Evolutionary conservation across 2,888 invertebrate genomes (phyloP), one percentile per base, ranked within the genome.

Genomic region (Andrena bucephala): DNA sequence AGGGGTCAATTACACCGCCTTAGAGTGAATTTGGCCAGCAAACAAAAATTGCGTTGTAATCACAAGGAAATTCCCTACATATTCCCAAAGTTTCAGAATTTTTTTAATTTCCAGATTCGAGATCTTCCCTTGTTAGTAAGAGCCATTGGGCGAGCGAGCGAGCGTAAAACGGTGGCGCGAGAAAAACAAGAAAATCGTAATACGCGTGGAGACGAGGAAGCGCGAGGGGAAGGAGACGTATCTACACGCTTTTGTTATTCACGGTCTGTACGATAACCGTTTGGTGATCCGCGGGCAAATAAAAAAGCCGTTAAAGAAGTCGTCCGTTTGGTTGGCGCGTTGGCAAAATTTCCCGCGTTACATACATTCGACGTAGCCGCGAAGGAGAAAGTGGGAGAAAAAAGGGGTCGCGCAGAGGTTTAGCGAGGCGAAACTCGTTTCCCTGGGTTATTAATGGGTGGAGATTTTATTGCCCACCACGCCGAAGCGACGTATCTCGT

Each of bases 401-500:
- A n/a, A 29, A 13, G 3, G 7, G 16, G 10, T 36, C 4, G 59
- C 42, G 59, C n/a, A 36, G 27, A 59, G 24, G 7, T 48, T 29
- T 10, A 20, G 31, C 13, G 5, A 7, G 33, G 66, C n/a, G 10
- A 52, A 50, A 54, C 75, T 74, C 57, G 63, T 79, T 78, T 27
- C 20, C 27, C 33, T 7, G 13, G 29, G 52, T 77, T 70, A 80
- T 78, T 60, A 59, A 80, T 70, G 70, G 65, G 16, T 20, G 0
- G 57, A 60, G 70, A 66, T 79, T 79, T 72, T 65, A 79, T 59
- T 29, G 62, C 24, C 13, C 4, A 24, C 77, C 54, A 65, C 36
- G 59, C n/a, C 27, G 50, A 33, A 59, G 36, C 36, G 42, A 72
- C 67, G 67, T 77, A 60, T 81, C 66, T 66, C 81, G 66, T 70